phyloP scores from a whole-genome alignment of 2,888 invertebrate genomes.

The Palloptera scutellata region DNA sequence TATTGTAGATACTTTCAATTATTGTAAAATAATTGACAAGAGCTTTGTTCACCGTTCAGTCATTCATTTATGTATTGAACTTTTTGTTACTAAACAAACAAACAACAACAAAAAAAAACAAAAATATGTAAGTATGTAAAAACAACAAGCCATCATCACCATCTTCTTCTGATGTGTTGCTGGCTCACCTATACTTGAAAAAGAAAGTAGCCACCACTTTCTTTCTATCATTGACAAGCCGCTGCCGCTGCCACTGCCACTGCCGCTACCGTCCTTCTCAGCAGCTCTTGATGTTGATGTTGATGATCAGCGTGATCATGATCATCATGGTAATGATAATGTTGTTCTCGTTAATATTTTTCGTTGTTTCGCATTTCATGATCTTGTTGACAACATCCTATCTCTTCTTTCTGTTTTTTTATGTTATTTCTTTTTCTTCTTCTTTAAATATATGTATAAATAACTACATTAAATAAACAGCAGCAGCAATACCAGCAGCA shows the following conservation, averaged over 20 bases:
- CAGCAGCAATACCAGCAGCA: neutral
- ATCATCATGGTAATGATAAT: too few species aligned
- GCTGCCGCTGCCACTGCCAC: too few species aligned
- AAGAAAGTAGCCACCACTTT: too few species aligned
- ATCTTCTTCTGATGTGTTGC: too few species aligned
- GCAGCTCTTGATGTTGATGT: too few species aligned
- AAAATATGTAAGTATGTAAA: neutral
- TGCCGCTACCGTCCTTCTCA: too few species aligned
- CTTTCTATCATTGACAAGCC: too few species aligned
- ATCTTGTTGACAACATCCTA: neutral
- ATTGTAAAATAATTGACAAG: slow-evolving; percentile 13
- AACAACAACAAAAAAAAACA: neutral
- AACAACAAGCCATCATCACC: neutral
- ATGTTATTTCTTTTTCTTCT: neutral
- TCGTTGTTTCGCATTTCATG: neutral
- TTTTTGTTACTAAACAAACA: too few species aligned
- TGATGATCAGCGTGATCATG: too few species aligned
- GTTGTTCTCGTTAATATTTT: too few species aligned
- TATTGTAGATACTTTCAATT: slow-evolving; percentile 5
- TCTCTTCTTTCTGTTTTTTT: neutral
- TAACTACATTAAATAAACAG: neutral
- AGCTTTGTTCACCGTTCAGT: neutral
- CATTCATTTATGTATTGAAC: too few species aligned
- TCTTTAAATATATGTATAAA: neutral
- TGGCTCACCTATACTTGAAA: too few species aligned